Base-by-base conservation (phyloP, 2,888 invertebrate species). In the Philonicus albiceps region DNA sequence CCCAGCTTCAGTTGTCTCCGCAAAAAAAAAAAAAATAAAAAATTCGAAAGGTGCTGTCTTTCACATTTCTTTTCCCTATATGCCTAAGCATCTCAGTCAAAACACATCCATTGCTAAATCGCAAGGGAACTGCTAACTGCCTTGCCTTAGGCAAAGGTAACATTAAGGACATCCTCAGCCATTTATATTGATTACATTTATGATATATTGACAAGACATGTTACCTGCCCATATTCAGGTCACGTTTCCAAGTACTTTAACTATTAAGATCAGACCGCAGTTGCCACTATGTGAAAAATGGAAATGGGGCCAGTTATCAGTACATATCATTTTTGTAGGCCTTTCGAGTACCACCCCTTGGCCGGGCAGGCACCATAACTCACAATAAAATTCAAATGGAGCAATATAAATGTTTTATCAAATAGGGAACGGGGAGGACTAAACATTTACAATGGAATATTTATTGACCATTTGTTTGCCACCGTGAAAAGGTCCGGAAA, bases 111-210 rank as follows among this genome's bases (percentile, higher is more conserved):
- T 22, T 64, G 64, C 8, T 8, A 64, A 64, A 64, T 64, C 64
- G 64, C 64, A 27, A 22, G 64, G 53, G 81, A 49, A 55, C 43
- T 37, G 78, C 43, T 34, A 78, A 53, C 31, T 53, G n/a, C 16
- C 81, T 81, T 84, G 16, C 84, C 73, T 27, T 31, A 40, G 84
- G 72, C 73, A 49, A 84, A 84, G 84, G 73, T 84, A 73, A 16
- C 22, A 30, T 73, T 73, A 40, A 84, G n/a, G 31, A 73, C 11
- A n/a, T 84, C 72, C 43, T 40, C 19, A 43, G 73, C 84, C 72
- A 84, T 84, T 84, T 84, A 43, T 84, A 84, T 84, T 84, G 84
- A 84, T 84, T 84, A 84, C 27, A 72, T 27, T 84, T 84, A 84
- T 84, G 84, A 84, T 84, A 72, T 84, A 84, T 84, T 84, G 72